Base-by-base conservation (phyloP, 2,113 vertebrate species). In the Planiliza haematocheilus region DNA sequence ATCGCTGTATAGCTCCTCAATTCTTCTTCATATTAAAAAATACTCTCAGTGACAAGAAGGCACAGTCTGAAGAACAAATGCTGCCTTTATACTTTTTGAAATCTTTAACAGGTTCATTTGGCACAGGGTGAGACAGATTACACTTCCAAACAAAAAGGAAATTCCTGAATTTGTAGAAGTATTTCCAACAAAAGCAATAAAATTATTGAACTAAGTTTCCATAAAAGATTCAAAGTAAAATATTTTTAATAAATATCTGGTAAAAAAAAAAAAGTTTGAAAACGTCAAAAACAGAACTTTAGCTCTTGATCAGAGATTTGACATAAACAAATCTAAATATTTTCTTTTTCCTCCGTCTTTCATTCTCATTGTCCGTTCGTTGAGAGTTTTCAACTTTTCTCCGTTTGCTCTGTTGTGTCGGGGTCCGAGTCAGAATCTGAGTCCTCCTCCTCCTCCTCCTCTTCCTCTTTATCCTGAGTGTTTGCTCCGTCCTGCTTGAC, bases 381-480 rank as follows among this genome's bases (percentile, higher is more conserved):
- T 7, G 2, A 4, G 17, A 0, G 18, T 2, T 37, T 21, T 20
- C 38, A 7, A 18, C 39, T 70, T 16, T 24, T 46, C 16, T 17
- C 10, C 2, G 43, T 20, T 55, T 67, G 63, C 14, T 88, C 81
- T 12, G 58, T 41, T 17, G 70, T 0, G n/a, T 86, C 70, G 0
- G 18, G 52, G 1, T 75, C 63, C 0, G 88, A 91, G 41, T 90
- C 88, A 0, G 87, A 90, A n/a, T 88, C 79, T 0, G 83, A 90
- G 5, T 84, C 82, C 4, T 86, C 65, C 0, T 88, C 88, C 0
- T 81, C 63, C 5, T 61, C 78, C 2, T 77, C 71, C 42, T 66
- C 56, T 42, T 83, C 77, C 39, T 45, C 70, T 55, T 53, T 86
- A 14, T 86, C 82, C n/a, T n/a, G n/a, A n/a, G n/a, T n/a, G n/a